Evolutionary conservation across 2,113 vertebrate genomes (phyloP).

Genomic region (Solea senegalensis): DNA sequence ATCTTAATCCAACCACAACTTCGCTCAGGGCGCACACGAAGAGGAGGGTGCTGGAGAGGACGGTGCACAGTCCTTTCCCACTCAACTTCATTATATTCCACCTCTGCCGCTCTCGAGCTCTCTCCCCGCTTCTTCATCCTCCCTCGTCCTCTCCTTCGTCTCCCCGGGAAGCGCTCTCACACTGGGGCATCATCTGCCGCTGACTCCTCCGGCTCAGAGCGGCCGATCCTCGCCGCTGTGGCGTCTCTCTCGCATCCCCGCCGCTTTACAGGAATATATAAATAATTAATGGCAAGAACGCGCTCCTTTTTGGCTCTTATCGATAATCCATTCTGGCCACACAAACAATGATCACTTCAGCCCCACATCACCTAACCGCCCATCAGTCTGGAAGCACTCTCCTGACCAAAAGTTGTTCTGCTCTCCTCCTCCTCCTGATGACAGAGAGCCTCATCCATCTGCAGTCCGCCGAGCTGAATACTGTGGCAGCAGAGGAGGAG

Average conservation of each 20-base stretch:
- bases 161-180: constrained; percentile 78
- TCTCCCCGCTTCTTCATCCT: constrained; percentile 87
- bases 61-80: constrained; percentile 93
- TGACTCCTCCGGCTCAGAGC: constrained; percentile 74
- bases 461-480: constrained; percentile 34
- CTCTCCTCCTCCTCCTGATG: neutral
- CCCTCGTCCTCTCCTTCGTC: constrained; percentile 85
- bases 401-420: constrained; percentile 33
- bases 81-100: constrained; percentile 96
- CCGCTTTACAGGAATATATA: constrained; percentile 60
- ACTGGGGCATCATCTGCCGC: constrained; percentile 79
- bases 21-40: constrained; percentile 93
- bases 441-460: constrained; percentile 11
- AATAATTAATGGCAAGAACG: constrained; percentile 71
- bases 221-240: constrained; percentile 53
- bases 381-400: constrained; percentile 14
- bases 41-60: constrained; percentile 91
- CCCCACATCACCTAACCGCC: constrained; percentile 10
- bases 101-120: constrained; percentile 83
- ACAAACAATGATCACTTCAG: constrained; percentile 10
- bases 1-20: constrained; percentile 92
- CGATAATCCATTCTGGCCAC: constrained; percentile 44
- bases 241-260: constrained; percentile 64
- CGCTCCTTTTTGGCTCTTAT: constrained; percentile 38
- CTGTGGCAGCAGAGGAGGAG: constrained; percentile 10